phyloP scores from a whole-genome alignment of 2,888 invertebrate genomes.

The Nemapogon koenigi region DNA sequence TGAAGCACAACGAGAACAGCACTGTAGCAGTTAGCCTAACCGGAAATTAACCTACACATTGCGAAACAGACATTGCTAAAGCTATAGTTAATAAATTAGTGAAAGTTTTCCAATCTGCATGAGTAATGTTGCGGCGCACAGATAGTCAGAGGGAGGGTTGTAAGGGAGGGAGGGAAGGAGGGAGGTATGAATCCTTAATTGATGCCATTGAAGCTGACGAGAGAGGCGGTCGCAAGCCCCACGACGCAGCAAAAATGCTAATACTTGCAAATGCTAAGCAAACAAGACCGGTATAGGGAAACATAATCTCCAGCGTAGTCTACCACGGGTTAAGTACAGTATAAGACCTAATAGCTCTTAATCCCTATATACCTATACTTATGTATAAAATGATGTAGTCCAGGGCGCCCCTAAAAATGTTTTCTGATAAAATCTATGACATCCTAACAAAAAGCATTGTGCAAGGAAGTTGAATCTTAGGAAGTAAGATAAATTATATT shows the following conservation, averaged over 20 bases:
- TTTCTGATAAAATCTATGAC: too few species aligned
- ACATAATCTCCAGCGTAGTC: slow-evolving; percentile 3
- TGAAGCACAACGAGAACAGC: background rate
- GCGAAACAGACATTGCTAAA: too few species aligned
- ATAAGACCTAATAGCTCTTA: too few species aligned
- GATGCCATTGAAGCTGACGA: slow-evolving; percentile 8
- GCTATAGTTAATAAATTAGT: slow-evolving; percentile 39
- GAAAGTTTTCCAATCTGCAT: slow-evolving; percentile 49
- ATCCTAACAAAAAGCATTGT: too few species aligned
- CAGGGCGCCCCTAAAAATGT: too few species aligned
- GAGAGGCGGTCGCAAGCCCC: slow-evolving; percentile 1
- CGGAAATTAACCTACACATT: too few species aligned
- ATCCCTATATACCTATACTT: too few species aligned
- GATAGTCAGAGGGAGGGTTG: slow-evolving; percentile 2
- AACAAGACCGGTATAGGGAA: slow-evolving; percentile 6
- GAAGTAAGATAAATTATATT: too few species aligned
- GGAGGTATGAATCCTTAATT: slow-evolving; percentile 10
- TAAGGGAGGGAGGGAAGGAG: background rate
- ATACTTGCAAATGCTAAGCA: slow-evolving; percentile 11
- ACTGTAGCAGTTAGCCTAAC: too few species aligned
- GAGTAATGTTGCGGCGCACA: slow-evolving; percentile 25
- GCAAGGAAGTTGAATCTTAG: too few species aligned
- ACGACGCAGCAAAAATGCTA: slow-evolving; percentile 11
- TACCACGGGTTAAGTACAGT: too few species aligned
- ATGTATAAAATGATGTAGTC: too few species aligned